Percentiles rank a stretch among this genome's conserved stretches.
These are phyloP conservation scores for Australoheros scitulus DNA, from an alignment of 2,113 vertebrate species.

Conservation along the genomic window DNA sequence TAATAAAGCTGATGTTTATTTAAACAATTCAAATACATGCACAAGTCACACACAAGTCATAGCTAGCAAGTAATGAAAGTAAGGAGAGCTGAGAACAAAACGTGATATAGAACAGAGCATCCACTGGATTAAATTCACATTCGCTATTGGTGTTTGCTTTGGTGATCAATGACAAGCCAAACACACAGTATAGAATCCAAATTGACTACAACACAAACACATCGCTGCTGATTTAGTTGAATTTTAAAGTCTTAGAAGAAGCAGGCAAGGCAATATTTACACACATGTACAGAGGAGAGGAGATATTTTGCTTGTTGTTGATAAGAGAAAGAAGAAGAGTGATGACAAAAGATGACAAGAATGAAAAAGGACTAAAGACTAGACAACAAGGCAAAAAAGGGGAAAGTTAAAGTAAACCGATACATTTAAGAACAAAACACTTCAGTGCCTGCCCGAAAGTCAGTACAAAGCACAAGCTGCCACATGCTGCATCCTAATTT, in stretches of 20 bases:
- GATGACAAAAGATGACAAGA: background rate
- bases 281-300: background rate
- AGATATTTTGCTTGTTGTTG: constrained; percentile 5
- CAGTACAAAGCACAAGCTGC: constrained; percentile 13
- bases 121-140: constrained; percentile 32
- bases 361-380: background rate
- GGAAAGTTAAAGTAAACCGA: background rate
- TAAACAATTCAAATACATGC: background rate
- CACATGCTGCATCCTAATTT: background rate
- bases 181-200: background rate
- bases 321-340: background rate
- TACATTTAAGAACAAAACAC: background rate
- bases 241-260: background rate
- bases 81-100: background rate
- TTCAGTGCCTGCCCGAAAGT: background rate
- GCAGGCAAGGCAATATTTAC: constrained; percentile 22
- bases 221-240: background rate
- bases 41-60: background rate
- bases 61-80: background rate
- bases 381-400: background rate
- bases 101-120: constrained; percentile 14
- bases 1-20: background rate
- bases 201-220: background rate
- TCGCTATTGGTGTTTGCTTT: constrained; percentile 49
- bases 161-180: constrained; percentile 36